These are phyloP conservation scores for Pseudomyrmex sp. DNA, from an alignment of 1,140 invertebrate species.

Conservation along the genomic window DNA sequence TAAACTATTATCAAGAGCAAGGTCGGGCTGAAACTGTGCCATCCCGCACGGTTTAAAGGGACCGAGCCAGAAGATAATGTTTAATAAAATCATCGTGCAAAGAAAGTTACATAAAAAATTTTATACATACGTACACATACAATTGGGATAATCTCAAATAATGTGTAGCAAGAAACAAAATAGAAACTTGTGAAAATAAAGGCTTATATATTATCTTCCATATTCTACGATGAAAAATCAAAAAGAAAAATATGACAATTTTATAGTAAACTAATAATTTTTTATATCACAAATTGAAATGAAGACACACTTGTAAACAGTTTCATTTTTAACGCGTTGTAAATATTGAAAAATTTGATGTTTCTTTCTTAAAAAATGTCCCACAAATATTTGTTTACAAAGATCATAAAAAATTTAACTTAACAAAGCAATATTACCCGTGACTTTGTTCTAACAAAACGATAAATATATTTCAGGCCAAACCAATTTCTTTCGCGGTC, in stretches of 20 bases:
- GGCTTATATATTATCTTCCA: neutral
- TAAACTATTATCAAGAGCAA: conserved; percentile 84
- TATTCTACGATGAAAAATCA: neutral
- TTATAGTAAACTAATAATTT: neutral
- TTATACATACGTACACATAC: neutral
- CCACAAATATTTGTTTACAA: neutral
- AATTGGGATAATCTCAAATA: neutral
- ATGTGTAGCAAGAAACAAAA: neutral
- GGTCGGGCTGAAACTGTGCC: conserved; percentile 83
- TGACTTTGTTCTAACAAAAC: conserved; percentile 21
- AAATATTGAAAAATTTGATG: no score
- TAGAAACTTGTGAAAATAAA: neutral
- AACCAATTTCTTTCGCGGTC: conserved; percentile 48
- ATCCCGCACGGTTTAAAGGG: conserved; percentile 80
- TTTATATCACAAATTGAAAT: neutral
- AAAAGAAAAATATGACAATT: neutral
- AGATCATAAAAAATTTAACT: neutral
- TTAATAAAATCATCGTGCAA: neutral
- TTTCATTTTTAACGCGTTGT: no score
- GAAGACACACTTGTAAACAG: neutral
- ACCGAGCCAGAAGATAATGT: conserved; percentile 59
- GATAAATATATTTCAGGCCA: conserved; percentile 28
- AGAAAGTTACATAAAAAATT: neutral
- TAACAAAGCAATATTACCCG: neutral
- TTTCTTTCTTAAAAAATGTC: no score